phyloP scores from a whole-genome alignment of 64 coral and sea anemone species.

The Dendronephthya gigantea region DNA sequence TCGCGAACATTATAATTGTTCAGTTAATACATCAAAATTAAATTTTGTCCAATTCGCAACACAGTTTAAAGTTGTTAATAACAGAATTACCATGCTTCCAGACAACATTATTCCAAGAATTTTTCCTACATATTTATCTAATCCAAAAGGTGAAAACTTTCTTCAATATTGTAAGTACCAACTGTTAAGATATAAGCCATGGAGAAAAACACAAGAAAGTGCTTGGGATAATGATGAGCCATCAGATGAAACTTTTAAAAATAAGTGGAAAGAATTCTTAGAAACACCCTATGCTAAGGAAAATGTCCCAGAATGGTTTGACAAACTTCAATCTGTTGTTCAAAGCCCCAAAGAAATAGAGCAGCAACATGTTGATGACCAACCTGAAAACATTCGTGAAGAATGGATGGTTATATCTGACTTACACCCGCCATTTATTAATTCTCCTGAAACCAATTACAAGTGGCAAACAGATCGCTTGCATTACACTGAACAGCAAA shows the following conservation, averaged over 20 bases:
- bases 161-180: neutral
- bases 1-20: neutral
- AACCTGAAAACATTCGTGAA: neutral
- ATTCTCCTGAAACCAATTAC: neutral
- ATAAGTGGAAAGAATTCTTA: neutral
- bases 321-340: neutral
- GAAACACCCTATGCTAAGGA: neutral
- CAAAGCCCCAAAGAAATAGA: neutral
- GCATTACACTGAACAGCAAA: neutral
- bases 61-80: neutral
- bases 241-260: neutral
- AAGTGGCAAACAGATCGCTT: neutral
- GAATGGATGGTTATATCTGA: neutral
- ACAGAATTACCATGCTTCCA: neutral
- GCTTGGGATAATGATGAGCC: neutral
- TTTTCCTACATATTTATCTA: neutral
- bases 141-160: neutral
- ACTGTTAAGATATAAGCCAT: neutral
- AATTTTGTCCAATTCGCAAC: neutral
- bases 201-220: neutral
- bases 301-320: neutral
- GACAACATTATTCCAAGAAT: neutral
- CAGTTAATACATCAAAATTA: neutral
- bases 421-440: neutral
- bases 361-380: neutral